Evolutionary conservation across 2,888 invertebrate species (phyloP).

Genomic region (Tuta absoluta): DNA sequence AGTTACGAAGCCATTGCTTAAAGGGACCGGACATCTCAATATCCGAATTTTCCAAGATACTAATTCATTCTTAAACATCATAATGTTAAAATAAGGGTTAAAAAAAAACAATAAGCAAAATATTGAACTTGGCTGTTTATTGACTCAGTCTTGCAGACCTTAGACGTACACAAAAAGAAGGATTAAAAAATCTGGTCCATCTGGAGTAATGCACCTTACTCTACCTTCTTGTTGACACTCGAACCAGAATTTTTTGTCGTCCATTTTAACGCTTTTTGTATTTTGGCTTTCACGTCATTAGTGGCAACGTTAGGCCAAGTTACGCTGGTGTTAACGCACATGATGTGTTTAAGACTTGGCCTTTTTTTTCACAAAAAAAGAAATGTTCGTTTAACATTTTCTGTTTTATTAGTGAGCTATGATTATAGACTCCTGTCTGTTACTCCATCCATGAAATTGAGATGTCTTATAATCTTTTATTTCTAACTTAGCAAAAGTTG

Average conservation of each 20-base stretch:
- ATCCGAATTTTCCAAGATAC: too few species aligned
- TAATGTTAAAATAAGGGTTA: too few species aligned
- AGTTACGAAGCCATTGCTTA: too few species aligned
- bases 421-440: constrained; percentile 10
- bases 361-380: constrained; percentile 3
- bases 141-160: too few species aligned
- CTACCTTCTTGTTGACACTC: constrained; percentile 24
- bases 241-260: constrained; percentile 41
- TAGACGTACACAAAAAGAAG: too few species aligned
- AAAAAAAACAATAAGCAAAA: too few species aligned
- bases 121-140: too few species aligned
- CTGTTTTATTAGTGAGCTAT: not conserved
- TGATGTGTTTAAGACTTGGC: constrained; percentile 7
- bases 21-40: too few species aligned
- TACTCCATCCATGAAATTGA: not conserved
- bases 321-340: constrained; percentile 39
- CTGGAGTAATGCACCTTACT: constrained; percentile 23
- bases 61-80: too few species aligned
- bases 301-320: constrained; percentile 40
- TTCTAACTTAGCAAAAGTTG: too few species aligned
- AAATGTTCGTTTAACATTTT: not conserved
- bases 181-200: not conserved
- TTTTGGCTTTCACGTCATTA: constrained; percentile 47
- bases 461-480: not conserved
- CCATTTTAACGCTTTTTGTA: constrained; percentile 42